Evolutionary conservation across 2,797 vertebrate genomes (phyloP), one percentile per base, ranked within the genome.

Genomic region (Carduelis carduelis): DNA sequence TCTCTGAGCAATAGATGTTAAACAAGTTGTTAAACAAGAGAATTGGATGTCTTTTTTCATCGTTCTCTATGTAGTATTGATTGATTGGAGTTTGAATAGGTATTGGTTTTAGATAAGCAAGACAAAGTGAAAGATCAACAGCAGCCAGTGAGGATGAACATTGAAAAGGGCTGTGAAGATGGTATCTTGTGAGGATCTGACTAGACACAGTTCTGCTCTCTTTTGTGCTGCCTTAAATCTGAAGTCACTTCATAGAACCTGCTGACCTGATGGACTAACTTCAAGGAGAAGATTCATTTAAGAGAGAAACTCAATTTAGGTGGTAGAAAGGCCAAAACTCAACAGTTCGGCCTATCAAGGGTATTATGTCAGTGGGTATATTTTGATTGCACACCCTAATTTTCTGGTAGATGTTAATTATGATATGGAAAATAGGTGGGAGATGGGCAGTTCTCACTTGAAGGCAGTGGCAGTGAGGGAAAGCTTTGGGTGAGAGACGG

Each of bases 31-130:
- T 98, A 95, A 97, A 97, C 80, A 93, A 96, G 95, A 97, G 97
- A 97, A 97, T 79, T 88, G 91, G 88, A 97, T 97, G 91, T 93
- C 95, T 93, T 97, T 97, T 97, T 97, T 97, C 97, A 97, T 98
- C 95, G 39, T 97, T 92, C 89, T 3, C 21, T 74, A 50, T 87
- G 97, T 98, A 98, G 98, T 97, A 98, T 97, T 99, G 98, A 99
- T 99, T 98, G 98, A 99, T 99, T 98, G 96, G 95, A 97, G 95
- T 98, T 98, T 98, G 98, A 98, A 98, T 98, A 97, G 97, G 95
- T 98, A 98, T 98, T 98, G 98, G 98, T 98, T 99, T 99, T 98
- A 98, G 98, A 99, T 99, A 99, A 99, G 98, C 98, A 98, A 99
- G 98, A 98, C 98, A 98, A 98, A 99, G 98, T 98, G 98, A 98